Percentiles rank a stretch among this genome's conserved stretches.
Conservation (phyloP, 1,140 invertebrate genomes). For the Pentalonia nigronervosa region DNA sequence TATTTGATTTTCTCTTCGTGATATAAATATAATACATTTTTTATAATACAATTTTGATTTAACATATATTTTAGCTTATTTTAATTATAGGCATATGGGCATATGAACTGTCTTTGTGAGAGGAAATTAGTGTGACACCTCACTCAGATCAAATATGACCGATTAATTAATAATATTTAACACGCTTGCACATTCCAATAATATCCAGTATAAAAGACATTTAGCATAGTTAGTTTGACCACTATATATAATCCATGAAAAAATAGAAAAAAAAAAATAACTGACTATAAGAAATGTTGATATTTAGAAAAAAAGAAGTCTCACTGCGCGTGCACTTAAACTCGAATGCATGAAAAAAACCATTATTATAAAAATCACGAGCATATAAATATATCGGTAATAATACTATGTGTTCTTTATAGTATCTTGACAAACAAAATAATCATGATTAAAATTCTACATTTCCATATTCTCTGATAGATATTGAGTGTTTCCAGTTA, state of each 20-base stretch:
- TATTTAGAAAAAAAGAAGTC: neutral
- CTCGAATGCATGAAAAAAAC: neutral
- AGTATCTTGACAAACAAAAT: no score
- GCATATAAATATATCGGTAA: no score
- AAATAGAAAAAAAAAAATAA: neutral
- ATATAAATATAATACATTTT: no score
- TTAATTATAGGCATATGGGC: no score
- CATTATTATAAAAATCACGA: no score
- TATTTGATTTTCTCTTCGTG: neutral
- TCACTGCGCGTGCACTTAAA: no score
- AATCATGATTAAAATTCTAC: neutral
- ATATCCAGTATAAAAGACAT: neutral
- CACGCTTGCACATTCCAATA: neutral
- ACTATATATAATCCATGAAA: neutral
- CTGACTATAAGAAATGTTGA: neutral
- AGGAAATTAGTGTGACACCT: neutral
- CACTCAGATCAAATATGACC: no score
- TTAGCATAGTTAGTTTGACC: no score
- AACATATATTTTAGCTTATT: neutral
- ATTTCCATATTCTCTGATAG: neutral
- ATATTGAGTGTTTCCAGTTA: neutral
- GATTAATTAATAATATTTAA: no score
- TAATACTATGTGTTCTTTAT: no score
- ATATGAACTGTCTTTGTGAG: no score
- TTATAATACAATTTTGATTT: neutral